phyloP scores from a whole-genome alignment of 2,888 invertebrate genomes.

The Leptura quadrifasciata region DNA sequence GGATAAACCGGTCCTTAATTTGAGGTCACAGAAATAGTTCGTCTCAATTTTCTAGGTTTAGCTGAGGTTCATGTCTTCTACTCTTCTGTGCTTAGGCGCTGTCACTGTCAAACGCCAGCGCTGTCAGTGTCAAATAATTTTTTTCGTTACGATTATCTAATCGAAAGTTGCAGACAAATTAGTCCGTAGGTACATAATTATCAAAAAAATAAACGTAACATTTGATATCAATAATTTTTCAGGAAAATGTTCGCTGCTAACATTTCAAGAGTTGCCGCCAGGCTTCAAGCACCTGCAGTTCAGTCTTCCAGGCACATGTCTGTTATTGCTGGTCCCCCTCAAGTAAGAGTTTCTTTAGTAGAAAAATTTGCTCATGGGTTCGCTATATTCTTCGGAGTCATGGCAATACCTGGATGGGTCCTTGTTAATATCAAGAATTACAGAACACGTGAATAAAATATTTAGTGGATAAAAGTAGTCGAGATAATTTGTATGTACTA shows the following conservation, averaged over 20 bases:
- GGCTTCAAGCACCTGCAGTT: slow-evolving; percentile 37
- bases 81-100: too few relatives aligned
- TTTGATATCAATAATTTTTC: not conserved
- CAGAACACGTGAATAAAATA: slow-evolving; percentile 60
- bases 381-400: slow-evolving; percentile 61
- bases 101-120: not conserved
- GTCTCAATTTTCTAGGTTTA: too few relatives aligned
- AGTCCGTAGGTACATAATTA: too few relatives aligned
- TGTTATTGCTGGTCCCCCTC: slow-evolving; percentile 68
- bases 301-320: slow-evolving; percentile 60
- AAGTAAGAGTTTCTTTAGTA: slow-evolving; percentile 62
- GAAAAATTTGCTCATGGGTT: slow-evolving; percentile 68
- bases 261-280: slow-evolving; percentile 47
- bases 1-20: too few relatives aligned
- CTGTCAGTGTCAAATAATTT: not conserved
- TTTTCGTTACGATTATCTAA: slow-evolving; percentile 34
- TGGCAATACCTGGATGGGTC: slow-evolving; percentile 68
- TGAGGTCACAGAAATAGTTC: too few relatives aligned
- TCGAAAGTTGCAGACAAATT: not conserved
- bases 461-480: slow-evolving; percentile 26
- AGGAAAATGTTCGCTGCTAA: slow-evolving; percentile 49
- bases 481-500: slow-evolving; percentile 22
- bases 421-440: slow-evolving; percentile 69
- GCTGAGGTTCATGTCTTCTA: too few relatives aligned
- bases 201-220: not conserved